Base-by-base conservation (phyloP, 2,888 invertebrate species). In the Cyclophora punctaria region DNA sequence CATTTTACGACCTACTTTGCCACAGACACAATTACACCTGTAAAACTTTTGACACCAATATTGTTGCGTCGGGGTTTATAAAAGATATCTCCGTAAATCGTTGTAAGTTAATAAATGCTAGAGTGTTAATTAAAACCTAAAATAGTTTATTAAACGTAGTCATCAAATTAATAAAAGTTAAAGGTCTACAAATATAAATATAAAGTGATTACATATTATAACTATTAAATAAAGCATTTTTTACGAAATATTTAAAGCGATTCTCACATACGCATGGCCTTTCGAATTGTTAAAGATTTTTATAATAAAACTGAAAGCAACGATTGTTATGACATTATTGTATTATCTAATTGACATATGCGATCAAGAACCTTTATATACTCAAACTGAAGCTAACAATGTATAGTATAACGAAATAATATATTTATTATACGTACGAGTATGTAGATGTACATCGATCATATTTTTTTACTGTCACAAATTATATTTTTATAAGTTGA, bases 401-500 rank as follows among this genome's bases (percentile, higher is more conserved):
- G 50, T 52, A 53, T 52, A 53, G 40, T 45, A 50, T 50, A 41
- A 50, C 49, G 52, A n/a, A n/a, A 60, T 49, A 44, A 49, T 55
- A 58, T 52, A 40, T 52, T 48, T 55, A 48, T 55, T 58, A 53
- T 55, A 56, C 47, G 7, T 48, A 51, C 48, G 55, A 45, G 47
- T 61, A 51, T 45, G 34, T 51, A 44, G 53, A 48, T 55, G 47
- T 55, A 53, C 49, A 59, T 55, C 56, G 47, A 58, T 60, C 47
- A 56, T 63, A 62, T 60, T 60, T 60, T 63, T 61, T 60, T 61
- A 63, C 53, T 49, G 47, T 52, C 49, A 47, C 45, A 46, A 55
- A 48, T 43, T 52, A 50, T 49, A 45, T 46, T 43, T 7, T 43
- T 43, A 44, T 44, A 33, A 44, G 20, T 44, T 44, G 20, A 20